Conservation (phyloP, 2,888 invertebrate genomes). For the Andrena marginata region DNA sequence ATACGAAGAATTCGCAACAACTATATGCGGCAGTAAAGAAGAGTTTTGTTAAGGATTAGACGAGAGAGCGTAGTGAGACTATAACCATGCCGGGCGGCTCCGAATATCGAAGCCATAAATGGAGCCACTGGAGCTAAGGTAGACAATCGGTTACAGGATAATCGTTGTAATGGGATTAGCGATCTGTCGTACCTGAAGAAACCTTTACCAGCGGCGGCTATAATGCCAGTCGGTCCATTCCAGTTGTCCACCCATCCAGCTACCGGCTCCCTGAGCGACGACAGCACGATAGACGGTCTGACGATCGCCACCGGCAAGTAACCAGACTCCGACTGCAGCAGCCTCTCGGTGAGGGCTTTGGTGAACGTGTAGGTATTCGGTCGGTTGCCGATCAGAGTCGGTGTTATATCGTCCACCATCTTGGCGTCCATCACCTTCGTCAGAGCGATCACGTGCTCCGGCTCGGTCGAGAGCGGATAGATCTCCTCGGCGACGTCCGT, state of each 20-base stretch:
- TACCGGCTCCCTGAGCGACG: constrained; percentile 83
- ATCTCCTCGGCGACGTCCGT: constrained; percentile 87
- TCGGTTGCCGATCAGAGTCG: constrained; percentile 85
- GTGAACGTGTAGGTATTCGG: constrained; percentile 92
- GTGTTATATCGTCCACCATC: constrained; percentile 84
- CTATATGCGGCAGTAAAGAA: too few species aligned
- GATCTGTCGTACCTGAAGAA: constrained; percentile 83
- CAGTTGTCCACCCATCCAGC: constrained; percentile 85
- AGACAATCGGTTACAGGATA: not conserved
- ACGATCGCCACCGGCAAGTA: constrained; percentile 89
- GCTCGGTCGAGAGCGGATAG: constrained; percentile 86
- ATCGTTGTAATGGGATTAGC: not conserved
- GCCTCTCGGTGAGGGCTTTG: constrained; percentile 90
- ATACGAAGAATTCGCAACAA: too few species aligned
- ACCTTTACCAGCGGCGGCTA: constrained; percentile 88
- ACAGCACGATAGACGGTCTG: constrained; percentile 87
- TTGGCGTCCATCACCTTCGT: constrained; percentile 85
- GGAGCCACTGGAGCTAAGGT: not conserved
- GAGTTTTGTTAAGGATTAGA: too few species aligned
- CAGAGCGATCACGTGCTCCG: constrained; percentile 86
- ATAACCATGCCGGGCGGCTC: too few species aligned
- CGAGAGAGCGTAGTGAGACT: too few species aligned
- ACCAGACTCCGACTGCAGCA: constrained; percentile 87
- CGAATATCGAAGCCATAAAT: not conserved
- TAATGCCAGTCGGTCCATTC: constrained; percentile 86